Base-by-base conservation (phyloP, 2,113 vertebrate species). In the Pseudois nayaur region DNA sequence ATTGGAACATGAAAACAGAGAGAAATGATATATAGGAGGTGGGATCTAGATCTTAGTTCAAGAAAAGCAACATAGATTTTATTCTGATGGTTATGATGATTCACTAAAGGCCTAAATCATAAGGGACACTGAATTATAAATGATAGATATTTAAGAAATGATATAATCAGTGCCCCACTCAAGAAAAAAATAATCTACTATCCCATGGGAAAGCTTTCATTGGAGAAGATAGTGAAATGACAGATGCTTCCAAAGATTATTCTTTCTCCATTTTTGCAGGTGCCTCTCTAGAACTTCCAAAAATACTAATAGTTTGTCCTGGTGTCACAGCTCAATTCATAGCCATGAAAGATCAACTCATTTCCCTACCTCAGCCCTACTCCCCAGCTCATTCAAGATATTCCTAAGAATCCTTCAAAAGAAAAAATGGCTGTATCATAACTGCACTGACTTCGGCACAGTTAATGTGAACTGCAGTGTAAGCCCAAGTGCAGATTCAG, bases 51-150 rank as follows among this genome's bases (percentile, higher is more conserved):
- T 7, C 9, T 33, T 52, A 74, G 3, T 81, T 17, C 5, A 36
- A 91, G 59, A 79, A 86, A 82, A 88, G 2, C 27, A 87, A 27
- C n/a, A n/a, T 31, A 45, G 6, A 64, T 40, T 89, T 95, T 60
- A 87, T 88, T 87, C 12, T 40, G 6, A 94, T 87, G 57, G 17
- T 93, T 62, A 57, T 11, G 14, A 91, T 8, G 2, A 55, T 92
- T 91, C 57, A 71, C 5, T 29, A 13, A 95, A 88, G 54, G 23
- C 6, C 81, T 48, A 40, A 94, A 48, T 71, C 60, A 43, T 50
- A 91, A 95, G 55, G 60, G 91, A 94, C 10, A 25, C 15, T 9
- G 87, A 92, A 92, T 84, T 55, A 43, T 71, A 95, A 83, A 71
- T 60, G 52, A 10, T 83, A 78, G 40, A 43, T 67, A 29, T 84